These are phyloP conservation scores for Pollenia angustigena DNA, from an alignment of 2,888 invertebrate species.

Conservation along the genomic window DNA sequence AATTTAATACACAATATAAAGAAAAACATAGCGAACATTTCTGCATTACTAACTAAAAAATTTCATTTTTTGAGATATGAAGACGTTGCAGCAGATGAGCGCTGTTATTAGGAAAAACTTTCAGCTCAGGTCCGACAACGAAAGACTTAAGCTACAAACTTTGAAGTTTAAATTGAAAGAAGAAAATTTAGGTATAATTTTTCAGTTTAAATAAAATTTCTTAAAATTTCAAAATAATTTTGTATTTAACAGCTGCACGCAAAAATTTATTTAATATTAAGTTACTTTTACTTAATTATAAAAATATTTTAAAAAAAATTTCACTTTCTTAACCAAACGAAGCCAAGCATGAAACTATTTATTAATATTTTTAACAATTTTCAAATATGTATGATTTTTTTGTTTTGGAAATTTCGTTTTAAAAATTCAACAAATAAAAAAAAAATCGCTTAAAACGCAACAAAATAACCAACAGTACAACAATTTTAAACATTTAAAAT, in stretches of 20 bases:
- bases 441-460: background rate
- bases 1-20: too few species aligned
- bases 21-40: too few species aligned
- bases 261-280: background rate
- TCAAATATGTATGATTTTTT: background rate
- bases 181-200: background rate
- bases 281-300: background rate
- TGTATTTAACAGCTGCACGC: background rate
- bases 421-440: background rate
- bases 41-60: too few species aligned
- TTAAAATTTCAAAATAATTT: background rate
- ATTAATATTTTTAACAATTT: conserved; percentile 5
- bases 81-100: too few species aligned
- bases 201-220: background rate
- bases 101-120: too few species aligned
- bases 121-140: background rate
- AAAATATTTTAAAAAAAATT: conserved; percentile 3
- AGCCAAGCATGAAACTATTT: conserved; percentile 12
- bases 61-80: too few species aligned
- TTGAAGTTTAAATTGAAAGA: background rate
- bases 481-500: conserved; percentile 37
- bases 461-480: conserved; percentile 3
- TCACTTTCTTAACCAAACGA: background rate
- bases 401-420: conserved; percentile 28
- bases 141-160: conserved; percentile 8